Evolutionary conservation across 1,140 invertebrate species (phyloP).

Genomic region (Apocrypta bakeri): DNA sequence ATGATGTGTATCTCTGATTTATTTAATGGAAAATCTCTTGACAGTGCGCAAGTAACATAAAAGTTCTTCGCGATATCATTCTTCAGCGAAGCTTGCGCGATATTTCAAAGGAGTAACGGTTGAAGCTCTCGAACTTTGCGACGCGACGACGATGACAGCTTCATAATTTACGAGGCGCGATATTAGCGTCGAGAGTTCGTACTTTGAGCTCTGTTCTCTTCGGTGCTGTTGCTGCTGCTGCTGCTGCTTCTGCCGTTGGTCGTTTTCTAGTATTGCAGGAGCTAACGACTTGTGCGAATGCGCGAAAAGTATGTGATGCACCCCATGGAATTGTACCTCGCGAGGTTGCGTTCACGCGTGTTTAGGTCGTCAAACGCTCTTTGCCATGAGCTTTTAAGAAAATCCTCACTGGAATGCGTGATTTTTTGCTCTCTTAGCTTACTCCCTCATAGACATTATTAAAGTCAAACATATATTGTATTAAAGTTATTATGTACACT

Average conservation of each 20-base stretch:
- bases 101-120: slow-evolving; percentile 13
- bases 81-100: background rate
- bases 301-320: background rate
- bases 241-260: background rate
- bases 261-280: background rate
- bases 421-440: background rate
- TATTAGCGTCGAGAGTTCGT: slow-evolving; percentile 58
- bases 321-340: background rate
- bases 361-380: background rate
- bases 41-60: background rate
- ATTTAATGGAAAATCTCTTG: slow-evolving; percentile 3
- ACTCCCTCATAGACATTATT: background rate
- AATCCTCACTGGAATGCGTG: background rate
- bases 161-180: slow-evolving; percentile 62
- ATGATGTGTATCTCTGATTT: slow-evolving; percentile 5
- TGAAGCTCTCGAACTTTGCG: background rate
- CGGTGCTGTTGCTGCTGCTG: background rate
- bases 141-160: slow-evolving; percentile 53
- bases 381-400: background rate
- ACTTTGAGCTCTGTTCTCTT: slow-evolving; percentile 22
- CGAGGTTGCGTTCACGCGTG: background rate
- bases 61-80: background rate
- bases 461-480: too few relatives aligned
- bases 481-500: too few relatives aligned
- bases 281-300: too few relatives aligned